phyloP scores from a whole-genome alignment of 2,888 invertebrate species.

The Eledone cirrhosa region DNA sequence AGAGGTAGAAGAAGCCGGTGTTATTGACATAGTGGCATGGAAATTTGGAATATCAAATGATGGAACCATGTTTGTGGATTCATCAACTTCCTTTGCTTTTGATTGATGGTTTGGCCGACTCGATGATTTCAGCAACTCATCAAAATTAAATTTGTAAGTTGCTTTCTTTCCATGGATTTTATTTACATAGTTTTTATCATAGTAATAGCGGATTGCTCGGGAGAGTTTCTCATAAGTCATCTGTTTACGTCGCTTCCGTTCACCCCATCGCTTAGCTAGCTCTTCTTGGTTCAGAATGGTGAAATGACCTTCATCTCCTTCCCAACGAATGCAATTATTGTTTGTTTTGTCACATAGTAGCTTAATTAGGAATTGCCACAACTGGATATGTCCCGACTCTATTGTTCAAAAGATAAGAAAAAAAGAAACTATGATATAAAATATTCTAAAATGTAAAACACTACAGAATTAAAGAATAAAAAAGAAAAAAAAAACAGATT shows the following conservation, averaged over 20 bases:
- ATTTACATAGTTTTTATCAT: constrained; percentile 16
- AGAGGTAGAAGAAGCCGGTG: not conserved
- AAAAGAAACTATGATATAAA: not conserved
- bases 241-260: constrained; percentile 19
- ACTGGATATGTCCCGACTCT: constrained; percentile 20
- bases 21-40: not conserved
- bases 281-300: constrained; percentile 19
- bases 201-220: constrained; percentile 18
- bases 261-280: constrained; percentile 16
- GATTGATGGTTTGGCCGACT: constrained; percentile 8
- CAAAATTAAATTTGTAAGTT: constrained; percentile 11
- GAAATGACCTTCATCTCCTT: constrained; percentile 1
- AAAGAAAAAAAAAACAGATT: too few relatives aligned
- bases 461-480: too few relatives aligned
- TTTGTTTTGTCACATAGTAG: constrained; percentile 3
- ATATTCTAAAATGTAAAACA: not conserved
- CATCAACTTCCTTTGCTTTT: not conserved
- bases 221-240: constrained; percentile 25
- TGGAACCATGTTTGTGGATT: not conserved
- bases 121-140: not conserved
- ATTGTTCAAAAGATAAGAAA: not conserved
- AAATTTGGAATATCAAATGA: not conserved
- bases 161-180: constrained; percentile 23
- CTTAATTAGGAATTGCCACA: constrained; percentile 12
- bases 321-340: constrained; percentile 11